These are phyloP conservation scores for Erpobdella octoculata DNA, from an alignment of 2,888 invertebrate species.

Conservation along the genomic window DNA sequence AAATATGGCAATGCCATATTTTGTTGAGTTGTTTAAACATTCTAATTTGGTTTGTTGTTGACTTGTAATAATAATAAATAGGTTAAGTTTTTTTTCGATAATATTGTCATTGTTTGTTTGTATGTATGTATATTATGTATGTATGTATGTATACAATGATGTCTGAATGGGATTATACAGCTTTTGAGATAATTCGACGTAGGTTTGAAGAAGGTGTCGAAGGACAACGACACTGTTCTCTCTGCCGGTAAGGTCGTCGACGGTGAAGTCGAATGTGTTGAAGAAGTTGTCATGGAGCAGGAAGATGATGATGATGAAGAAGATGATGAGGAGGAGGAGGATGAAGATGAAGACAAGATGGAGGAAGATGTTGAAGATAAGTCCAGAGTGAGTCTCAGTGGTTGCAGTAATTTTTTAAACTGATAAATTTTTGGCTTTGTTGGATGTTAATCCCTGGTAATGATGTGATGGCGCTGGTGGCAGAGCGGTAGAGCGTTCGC, in stretches of 20 bases:
- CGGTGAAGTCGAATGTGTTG: background rate
- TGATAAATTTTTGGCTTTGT: too few species aligned
- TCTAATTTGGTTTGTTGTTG: too few species aligned
- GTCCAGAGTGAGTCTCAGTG: too few species aligned
- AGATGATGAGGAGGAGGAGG: background rate
- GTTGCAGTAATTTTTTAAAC: too few species aligned
- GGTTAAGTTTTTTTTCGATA: background rate
- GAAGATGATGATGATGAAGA: background rate
- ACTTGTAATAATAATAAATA: background rate
- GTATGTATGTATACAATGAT: too few species aligned
- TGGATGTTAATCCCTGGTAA: too few species aligned
- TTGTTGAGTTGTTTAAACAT: too few species aligned
- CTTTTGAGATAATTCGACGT: background rate
- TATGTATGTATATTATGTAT: too few species aligned
- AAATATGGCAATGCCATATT: too few species aligned
- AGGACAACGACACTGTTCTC: background rate
- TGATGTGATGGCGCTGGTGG: too few species aligned
- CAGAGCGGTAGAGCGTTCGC: too few species aligned
- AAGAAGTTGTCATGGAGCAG: background rate
- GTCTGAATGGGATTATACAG: too few species aligned
- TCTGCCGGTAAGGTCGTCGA: background rate
- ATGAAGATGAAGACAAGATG: conserved; percentile 6
- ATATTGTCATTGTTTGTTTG: background rate
- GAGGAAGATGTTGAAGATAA: background rate
- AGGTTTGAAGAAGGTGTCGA: background rate